These are phyloP conservation scores for Oreochromis aureus DNA, from an alignment of 2,113 vertebrate genomes.

Conservation along the genomic window DNA sequence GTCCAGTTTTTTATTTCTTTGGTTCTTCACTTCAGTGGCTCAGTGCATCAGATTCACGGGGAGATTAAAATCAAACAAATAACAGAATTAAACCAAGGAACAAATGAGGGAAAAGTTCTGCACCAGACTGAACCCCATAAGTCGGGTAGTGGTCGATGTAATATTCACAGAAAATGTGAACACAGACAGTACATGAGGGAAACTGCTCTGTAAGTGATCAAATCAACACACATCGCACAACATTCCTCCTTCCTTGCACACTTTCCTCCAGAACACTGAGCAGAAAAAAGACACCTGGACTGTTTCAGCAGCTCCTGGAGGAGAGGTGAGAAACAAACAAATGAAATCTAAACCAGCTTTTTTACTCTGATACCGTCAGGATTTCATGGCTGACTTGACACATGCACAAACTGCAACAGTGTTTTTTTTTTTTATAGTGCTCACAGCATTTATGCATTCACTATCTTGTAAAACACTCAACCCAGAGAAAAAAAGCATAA, in stretches of 20 bases:
- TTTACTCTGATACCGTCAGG: neutral
- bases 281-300: neutral
- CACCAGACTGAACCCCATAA: rapidly evolving
- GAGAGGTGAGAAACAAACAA: neutral
- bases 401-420: neutral
- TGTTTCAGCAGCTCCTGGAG: neutral
- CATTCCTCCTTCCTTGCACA: neutral
- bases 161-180: neutral
- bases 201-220: neutral
- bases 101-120: rapidly evolving
- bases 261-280: rapidly evolving
- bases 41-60: rapidly evolving
- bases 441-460: neutral
- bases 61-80: neutral
- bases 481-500: too few relatives aligned
- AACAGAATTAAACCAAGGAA: neutral
- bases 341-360: neutral
- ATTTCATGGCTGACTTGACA: rapidly evolving
- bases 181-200: neutral
- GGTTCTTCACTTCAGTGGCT: rapidly evolving
- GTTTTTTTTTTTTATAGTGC: rapidly evolving
- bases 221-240: rapidly evolving
- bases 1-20: neutral
- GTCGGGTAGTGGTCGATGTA: neutral
- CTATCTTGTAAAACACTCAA: too few relatives aligned